These are phyloP conservation scores for Clamator glandarius DNA, from an alignment of 2,797 vertebrate species.

Conservation along the genomic window DNA sequence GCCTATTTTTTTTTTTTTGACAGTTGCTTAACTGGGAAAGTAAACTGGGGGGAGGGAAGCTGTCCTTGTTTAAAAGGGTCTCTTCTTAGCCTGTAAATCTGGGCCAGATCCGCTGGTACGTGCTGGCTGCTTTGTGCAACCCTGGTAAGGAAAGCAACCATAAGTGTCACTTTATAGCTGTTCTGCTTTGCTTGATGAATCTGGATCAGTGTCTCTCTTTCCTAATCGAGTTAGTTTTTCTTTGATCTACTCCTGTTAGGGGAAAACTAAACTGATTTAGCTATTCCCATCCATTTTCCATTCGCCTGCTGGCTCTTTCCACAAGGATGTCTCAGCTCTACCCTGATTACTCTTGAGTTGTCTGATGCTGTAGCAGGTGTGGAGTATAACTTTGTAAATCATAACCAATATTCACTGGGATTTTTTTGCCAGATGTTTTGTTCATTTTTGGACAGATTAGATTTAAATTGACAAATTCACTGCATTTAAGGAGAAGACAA, in stretches of 20 bases:
- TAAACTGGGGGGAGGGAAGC: background rate
- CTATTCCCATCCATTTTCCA: background rate
- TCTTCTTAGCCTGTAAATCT: background rate
- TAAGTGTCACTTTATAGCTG: conserved; percentile 12
- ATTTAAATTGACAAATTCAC: background rate
- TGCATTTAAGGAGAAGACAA: conserved; percentile 11
- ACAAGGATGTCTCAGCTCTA: background rate
- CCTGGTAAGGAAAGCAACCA: conserved; percentile 2
- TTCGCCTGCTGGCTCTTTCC: background rate
- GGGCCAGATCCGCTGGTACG: background rate
- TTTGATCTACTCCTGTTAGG: conserved; percentile 20
- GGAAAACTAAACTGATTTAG: conserved; percentile 38
- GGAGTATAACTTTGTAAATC: background rate
- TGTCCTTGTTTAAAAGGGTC: background rate
- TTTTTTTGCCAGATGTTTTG: conserved; percentile 5
- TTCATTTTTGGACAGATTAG: background rate
- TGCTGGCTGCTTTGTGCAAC: background rate
- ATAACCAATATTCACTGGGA: background rate
- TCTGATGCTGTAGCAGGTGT: background rate
- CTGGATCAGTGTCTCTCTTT: conserved; percentile 29
- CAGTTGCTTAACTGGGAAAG: background rate
- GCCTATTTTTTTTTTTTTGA: background rate
- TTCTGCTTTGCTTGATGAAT: background rate
- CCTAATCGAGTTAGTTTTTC: conserved; percentile 27
- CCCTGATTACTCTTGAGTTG: background rate